Evolutionary conservation across 2,797 vertebrate genomes (phyloP).

Genomic region (Liasis olivaceus): DNA sequence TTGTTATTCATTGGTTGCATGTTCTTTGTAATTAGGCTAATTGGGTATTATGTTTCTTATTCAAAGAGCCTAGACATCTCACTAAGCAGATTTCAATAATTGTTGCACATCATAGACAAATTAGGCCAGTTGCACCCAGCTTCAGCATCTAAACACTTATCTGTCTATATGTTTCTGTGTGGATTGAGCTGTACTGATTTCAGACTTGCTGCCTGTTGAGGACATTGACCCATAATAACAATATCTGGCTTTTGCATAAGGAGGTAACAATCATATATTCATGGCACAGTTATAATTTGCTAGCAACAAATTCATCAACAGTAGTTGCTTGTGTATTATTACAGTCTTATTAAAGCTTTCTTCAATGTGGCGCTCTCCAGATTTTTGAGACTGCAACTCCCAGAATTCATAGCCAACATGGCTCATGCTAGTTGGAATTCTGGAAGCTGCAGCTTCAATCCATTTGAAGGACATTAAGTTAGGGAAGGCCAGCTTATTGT

Average conservation of each 20-base stretch:
- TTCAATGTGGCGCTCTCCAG: neutral
- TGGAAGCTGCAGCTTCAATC: neutral
- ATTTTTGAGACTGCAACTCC: neutral
- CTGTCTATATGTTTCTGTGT: neutral
- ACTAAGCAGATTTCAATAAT: slow-evolving; percentile 4
- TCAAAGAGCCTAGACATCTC: neutral
- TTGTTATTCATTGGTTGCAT: neutral
- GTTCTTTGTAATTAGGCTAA: neutral
- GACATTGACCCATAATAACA: neutral
- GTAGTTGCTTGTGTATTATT: neutral
- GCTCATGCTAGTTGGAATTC: neutral
- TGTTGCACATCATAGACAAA: neutral
- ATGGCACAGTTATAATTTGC: neutral
- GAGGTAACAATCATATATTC: neutral
- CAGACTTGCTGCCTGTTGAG: neutral
- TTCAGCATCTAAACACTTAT: neutral
- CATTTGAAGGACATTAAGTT: neutral
- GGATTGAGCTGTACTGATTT: neutral
- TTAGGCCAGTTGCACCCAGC: neutral
- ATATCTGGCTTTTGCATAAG: neutral
- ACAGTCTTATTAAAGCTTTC: neutral
- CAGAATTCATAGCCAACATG: neutral
- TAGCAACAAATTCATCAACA: neutral
- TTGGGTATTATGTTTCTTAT: slow-evolving; percentile 10
- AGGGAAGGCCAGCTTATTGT: neutral